Evolutionary conservation across 1,140 invertebrate species (phyloP), one percentile per base, ranked within the genome.

Genomic region (Holotrichia oblita): DNA sequence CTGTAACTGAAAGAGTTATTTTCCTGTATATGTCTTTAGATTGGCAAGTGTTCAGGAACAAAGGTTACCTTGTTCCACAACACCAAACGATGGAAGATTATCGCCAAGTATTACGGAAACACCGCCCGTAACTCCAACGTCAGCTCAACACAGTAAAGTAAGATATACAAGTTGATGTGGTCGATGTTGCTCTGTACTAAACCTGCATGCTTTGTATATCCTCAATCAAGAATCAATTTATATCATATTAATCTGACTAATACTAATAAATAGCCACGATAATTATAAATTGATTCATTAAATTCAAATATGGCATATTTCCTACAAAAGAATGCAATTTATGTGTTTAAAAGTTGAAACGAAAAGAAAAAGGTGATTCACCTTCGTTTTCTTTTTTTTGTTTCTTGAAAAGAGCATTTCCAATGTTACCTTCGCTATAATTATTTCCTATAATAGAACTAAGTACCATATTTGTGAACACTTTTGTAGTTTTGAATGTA

Each of bases 41-140:
- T 91, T 98, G 87, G 96, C 97, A 55, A 97, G 96, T 85, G 97
- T 98, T 42, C 96, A 98, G 90, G 96, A 98, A 87, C 96, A 98
- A 87, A 92, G 96, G 81, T 88, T 95, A 79, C 94, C 95, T 10
- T 88, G 91, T 72, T 83, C 88, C 85, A 90, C 91, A 81, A 88
- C 90, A 80, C 86, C 90, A 17, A 85, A 88, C n/a, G 92, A 92
- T 79, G 93, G 91, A n/a, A 89, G 92, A 78, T 85, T 91, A n/a
- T 92, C 92, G 2, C 91, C 92, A 78, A 92, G 85, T 78, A 87
- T 87, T 76, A 87, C 81, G 82, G 91, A 91, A 86, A 92, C 90
- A 80, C 90, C 89, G 79, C 89, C 88, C n/a, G 88, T 89, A 83
- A 92, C 89, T 85, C 91, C 90, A 84, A 93, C 91, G 84, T 91